Evolutionary conservation across 53 echinoderm and acorn worm species (phyloP), one percentile per base, ranked within the genome.

Genomic region (Henricia sp.): DNA sequence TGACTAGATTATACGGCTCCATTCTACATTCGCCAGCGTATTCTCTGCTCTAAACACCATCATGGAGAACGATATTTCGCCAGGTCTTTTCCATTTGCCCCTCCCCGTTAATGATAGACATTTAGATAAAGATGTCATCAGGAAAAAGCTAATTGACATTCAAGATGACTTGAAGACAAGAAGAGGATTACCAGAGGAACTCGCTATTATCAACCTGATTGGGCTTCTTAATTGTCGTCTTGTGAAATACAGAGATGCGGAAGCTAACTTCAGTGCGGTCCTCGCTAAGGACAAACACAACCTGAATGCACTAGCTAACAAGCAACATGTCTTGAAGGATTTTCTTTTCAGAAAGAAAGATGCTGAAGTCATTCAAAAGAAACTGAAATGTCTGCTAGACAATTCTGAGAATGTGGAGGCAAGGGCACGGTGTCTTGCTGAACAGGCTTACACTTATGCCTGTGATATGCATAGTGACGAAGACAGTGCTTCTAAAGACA

Each of bases 271-370:
- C 8, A 24, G 41, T 26, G 12, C 52, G 3, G 50, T 72, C 23
- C 60, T 85, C 27, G 12, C 30, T 13, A 40, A 73, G 46, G 85
- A 85, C 37, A 37, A 34, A 52, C 33, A 35, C 16, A 85, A 85
- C 20, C 73, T 85, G 13, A 85, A 85, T 34, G 85, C 85, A 4
- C 21, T 85, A 13, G 85, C 85, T 2, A 85, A 85, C 43, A 27
- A 30, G 50, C 44, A 41, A 13, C 39, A 57, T 32, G 57, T 85
- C 11, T 73, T 60, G 36, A 26, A 35, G 40, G 62, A 68, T 8
- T 24, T 55, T 27, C n/a, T 73, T 36, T 42, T 63, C 59, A 80
- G 80, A 35, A 28, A 2, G 17, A 32, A 11, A 21, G 80, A 80
- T 6, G 64, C 62, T 20, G 26, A 19, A n/a, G 2, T 2, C n/a